Evolutionary conservation across 2,888 invertebrate species (phyloP).

Genomic region (Drosophila paranaensis): DNA sequence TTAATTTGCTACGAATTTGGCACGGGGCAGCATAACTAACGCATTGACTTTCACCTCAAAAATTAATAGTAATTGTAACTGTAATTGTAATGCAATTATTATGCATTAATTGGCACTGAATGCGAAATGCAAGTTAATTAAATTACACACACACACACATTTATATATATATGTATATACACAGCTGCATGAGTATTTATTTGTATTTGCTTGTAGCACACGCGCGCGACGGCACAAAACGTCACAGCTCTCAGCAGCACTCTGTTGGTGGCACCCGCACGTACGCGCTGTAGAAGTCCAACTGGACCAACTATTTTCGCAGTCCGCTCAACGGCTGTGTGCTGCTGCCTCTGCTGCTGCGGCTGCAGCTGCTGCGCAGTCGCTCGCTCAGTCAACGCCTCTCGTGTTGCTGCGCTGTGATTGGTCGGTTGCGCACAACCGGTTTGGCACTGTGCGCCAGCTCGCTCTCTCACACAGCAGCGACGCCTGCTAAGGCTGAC

Average conservation of each 20-base stretch:
- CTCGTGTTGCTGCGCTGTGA: constrained; percentile 36
- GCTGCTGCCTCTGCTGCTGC: constrained; percentile 41
- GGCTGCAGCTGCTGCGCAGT: constrained; percentile 56
- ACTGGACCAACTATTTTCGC: constrained; percentile 71
- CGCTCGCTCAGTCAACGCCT: constrained; percentile 67
- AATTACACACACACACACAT: constrained; percentile 26
- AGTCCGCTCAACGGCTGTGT: constrained; percentile 23
- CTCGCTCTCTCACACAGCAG: constrained; percentile 33
- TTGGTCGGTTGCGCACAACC: constrained; percentile 57
- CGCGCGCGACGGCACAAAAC: constrained; percentile 50
- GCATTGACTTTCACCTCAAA: constrained; percentile 44
- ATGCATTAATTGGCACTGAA: constrained; percentile 46
- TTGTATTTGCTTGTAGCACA: constrained; percentile 20
- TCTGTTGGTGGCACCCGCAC: constrained; percentile 73
- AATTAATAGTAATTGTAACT: constrained; percentile 31
- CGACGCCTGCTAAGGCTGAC: constrained; percentile 5
- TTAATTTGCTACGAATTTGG: constrained; percentile 42
- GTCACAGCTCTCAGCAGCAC: constrained; percentile 42
- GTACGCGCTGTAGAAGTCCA: constrained; percentile 80
- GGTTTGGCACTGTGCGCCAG: constrained; percentile 48
- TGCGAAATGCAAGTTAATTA: constrained; percentile 45
- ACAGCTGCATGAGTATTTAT: constrained; percentile 14
- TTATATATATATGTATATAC: not conserved
- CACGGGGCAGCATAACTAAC: constrained; percentile 51
- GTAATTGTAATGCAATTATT: constrained; percentile 38